Base-by-base conservation (phyloP, 2,797 vertebrate genomes). In the Lepilemur septentrionalis region DNA sequence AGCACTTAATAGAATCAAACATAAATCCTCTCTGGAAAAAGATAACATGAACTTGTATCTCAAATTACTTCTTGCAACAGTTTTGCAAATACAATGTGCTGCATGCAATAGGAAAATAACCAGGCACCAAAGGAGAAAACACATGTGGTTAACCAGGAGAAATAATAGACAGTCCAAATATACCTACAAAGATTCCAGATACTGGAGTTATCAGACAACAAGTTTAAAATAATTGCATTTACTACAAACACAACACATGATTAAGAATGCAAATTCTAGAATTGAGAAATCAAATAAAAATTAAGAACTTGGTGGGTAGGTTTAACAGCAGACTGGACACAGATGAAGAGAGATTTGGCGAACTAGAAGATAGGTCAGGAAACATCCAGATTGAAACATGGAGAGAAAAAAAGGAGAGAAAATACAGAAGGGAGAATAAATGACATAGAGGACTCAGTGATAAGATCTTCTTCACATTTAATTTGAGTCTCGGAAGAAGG, bases 221-320 rank as follows among this genome's bases (percentile, higher is more conserved):
- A 91, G 23, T 91, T 72, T 55, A 48, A 83, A 85, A 93, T 81
- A 93, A 87, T 17, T 70, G 30, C 38, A 12, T 38, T 93, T 91
- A 50, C 35, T 91, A 78, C 23, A 69, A 91, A 81, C 55, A 72
- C 81, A 69, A 83, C 25, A 57, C 13, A 38, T 70, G 18, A 82
- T 82, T 82, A 94, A 76, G 30, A 57, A 28, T 46, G 32, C 13
- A 65, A 85, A 89, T 65, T 85, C 80, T 61, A 38, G 79, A 55
- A 25, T 18, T 76, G 43, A 50, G 22, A 78, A 89, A 88, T 59
- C 8, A 70, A 90, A 76, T 41, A 50, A 63, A 65, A 78, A n/a
- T 46, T 67, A 65, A n/a, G n/a, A 76, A 83, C 18, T 52, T 69
- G 8, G 6, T n/a, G 61, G 22, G 9, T 59, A 67, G 20, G 17